A percentile compares a stretch with the other conserved stretches of the same genome.
phyloP scores from a whole-genome alignment of 2,888 invertebrate species.

The Escarpia spicata region DNA sequence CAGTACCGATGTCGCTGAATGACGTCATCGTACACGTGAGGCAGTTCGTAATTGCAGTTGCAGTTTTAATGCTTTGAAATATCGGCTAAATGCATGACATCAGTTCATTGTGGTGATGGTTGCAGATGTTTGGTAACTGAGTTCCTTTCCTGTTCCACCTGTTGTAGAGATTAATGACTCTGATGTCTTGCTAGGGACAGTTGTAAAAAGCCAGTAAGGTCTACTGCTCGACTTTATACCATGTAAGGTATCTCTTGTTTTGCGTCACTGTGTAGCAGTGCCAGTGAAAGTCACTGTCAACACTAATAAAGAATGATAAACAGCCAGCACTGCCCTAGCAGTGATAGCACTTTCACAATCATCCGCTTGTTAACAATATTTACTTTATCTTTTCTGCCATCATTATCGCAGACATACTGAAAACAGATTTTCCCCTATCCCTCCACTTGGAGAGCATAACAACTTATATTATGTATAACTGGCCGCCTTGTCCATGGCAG shows the following conservation, averaged over 20 bases:
- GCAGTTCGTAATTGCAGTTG: too few relatives aligned
- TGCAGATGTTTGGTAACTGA: not conserved
- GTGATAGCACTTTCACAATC: not conserved
- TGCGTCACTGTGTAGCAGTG: not conserved
- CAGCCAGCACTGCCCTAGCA: not conserved
- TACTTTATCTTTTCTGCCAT: not conserved
- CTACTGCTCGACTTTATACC: not conserved
- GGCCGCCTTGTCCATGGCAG: too few relatives aligned
- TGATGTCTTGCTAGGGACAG: not conserved
- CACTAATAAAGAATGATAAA: not conserved
- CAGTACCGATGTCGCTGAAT: too few relatives aligned
- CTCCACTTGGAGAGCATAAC: not conserved
- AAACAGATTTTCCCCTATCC: too few relatives aligned
- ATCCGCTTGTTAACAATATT: not conserved
- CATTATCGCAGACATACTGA: not conserved
- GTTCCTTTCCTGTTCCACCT: not conserved
- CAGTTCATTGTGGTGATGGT: not conserved
- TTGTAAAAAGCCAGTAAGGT: not conserved
- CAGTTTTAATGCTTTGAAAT: not conserved
- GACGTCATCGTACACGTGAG: not conserved
- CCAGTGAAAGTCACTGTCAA: not conserved
- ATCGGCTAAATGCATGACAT: not conserved
- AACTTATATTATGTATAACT: not conserved
- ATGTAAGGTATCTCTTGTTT: slow-evolving; percentile 1
- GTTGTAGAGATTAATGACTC: not conserved